phyloP scores from a whole-genome alignment of 2,888 invertebrate species.

The Cerceris rybyensis region DNA sequence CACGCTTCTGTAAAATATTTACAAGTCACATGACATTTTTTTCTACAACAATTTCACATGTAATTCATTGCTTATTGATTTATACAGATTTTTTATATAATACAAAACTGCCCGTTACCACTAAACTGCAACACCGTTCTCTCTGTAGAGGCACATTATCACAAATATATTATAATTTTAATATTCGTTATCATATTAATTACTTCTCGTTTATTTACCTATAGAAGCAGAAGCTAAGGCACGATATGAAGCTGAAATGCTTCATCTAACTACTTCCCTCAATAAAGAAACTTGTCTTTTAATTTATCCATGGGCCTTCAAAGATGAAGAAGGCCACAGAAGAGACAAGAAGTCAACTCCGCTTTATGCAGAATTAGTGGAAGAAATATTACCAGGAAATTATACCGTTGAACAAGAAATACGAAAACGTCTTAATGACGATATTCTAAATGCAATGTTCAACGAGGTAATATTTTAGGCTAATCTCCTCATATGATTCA shows the following conservation, averaged over 20 bases:
- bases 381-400: conserved; percentile 73
- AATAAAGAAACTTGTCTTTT: conserved; percentile 74
- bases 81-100: no score
- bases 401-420: conserved; percentile 75
- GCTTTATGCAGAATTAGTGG: conserved; percentile 75
- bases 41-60: no score
- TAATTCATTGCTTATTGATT: no score
- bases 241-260: conserved; percentile 77
- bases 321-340: conserved; percentile 78
- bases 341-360: conserved; percentile 77
- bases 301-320: conserved; percentile 79
- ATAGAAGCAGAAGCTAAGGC: conserved; percentile 74
- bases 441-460: conserved; percentile 70
- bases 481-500: neutral
- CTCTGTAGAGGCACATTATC: no score
- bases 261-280: conserved; percentile 72
- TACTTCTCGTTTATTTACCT: conserved; percentile 1
- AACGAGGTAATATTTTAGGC: conserved; percentile 65
- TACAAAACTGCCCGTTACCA: no score
- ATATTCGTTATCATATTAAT: neutral
- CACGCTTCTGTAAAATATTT: no score
- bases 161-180: no score
- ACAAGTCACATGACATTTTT: no score
- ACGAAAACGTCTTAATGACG: conserved; percentile 71
- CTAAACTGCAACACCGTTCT: no score